phyloP scores from a whole-genome alignment of 1,140 invertebrate species.

The Drepana arcuata region DNA sequence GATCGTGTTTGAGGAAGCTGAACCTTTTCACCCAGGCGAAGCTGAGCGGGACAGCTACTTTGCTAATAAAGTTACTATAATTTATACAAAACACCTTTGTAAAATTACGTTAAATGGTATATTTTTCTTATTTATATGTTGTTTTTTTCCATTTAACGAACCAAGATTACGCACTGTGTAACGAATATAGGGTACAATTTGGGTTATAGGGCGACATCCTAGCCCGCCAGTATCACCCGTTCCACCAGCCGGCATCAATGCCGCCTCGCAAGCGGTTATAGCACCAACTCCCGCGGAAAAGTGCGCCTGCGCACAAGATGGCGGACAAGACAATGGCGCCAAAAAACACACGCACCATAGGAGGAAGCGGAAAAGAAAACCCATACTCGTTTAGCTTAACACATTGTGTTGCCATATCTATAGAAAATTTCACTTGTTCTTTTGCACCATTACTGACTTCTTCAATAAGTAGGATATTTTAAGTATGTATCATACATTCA shows the following conservation, averaged over 20 bases:
- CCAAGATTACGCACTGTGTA: constrained; percentile 25
- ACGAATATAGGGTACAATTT: constrained; percentile 52
- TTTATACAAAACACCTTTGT: too few relatives aligned
- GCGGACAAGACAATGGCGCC: neutral
- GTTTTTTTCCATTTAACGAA: too few relatives aligned
- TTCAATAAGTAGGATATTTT: too few relatives aligned
- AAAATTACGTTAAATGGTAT: too few relatives aligned
- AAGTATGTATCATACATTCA: too few relatives aligned
- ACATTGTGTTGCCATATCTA: neutral
- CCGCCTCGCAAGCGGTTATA: constrained; percentile 57
- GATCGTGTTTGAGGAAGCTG: too few relatives aligned
- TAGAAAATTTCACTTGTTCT: too few relatives aligned
- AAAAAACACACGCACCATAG: constrained; percentile 22
- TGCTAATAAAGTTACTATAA: too few relatives aligned
- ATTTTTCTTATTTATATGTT: too few relatives aligned
- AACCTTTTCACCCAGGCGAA: too few relatives aligned
- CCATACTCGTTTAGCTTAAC: constrained; percentile 47
- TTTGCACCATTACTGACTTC: too few relatives aligned
- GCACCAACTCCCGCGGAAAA: constrained; percentile 22
- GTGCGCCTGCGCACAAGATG: neutral
- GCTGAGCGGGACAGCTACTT: too few relatives aligned
- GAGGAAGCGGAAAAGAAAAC: constrained; percentile 41
- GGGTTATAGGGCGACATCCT: constrained; percentile 58
- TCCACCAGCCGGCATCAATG: constrained; percentile 47
- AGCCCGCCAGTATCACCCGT: constrained; percentile 57